Evolutionary conservation across 2,888 invertebrate genomes (phyloP).

Genomic region (Ornithoptera priamus): DNA sequence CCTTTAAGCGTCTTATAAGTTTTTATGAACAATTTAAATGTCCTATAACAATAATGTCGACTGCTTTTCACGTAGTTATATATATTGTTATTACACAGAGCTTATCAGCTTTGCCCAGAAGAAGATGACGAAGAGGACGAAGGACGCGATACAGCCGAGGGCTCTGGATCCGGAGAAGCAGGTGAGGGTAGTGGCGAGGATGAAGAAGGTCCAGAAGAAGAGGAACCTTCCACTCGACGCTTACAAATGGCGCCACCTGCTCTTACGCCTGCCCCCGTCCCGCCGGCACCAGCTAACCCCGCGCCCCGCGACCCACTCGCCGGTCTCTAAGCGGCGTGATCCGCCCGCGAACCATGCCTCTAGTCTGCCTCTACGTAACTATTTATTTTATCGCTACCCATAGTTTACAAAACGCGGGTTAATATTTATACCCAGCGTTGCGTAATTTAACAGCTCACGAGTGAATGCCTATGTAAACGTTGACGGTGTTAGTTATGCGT

Average conservation of each 20-base stretch:
- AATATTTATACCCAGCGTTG: slow-evolving; percentile 23
- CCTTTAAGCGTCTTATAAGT: too few species aligned
- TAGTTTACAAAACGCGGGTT: slow-evolving; percentile 34
- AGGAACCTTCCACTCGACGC: slow-evolving; percentile 38
- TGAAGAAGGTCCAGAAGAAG: slow-evolving; percentile 49
- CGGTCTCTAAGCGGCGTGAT: slow-evolving; percentile 40
- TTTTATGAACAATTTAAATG: too few species aligned
- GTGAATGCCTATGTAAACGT: neutral
- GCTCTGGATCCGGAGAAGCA: slow-evolving; percentile 53
- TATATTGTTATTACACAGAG: slow-evolving; percentile 44
- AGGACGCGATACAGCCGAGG: slow-evolving; percentile 50
- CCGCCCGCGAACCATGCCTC: slow-evolving; percentile 35
- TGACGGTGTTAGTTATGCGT: neutral
- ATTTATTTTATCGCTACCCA: slow-evolving; percentile 37
- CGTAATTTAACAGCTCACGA: slow-evolving; percentile 16
- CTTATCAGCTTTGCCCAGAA: slow-evolving; percentile 73
- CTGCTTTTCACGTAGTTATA: neutral
- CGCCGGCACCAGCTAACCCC: slow-evolving; percentile 35
- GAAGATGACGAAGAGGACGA: slow-evolving; percentile 76
- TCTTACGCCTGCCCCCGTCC: slow-evolving; percentile 38
- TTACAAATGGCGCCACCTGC: slow-evolving; percentile 39
- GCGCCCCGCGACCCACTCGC: slow-evolving; percentile 39
- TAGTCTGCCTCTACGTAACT: slow-evolving; percentile 41
- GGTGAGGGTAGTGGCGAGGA: slow-evolving; percentile 46
- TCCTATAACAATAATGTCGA: too few species aligned